These are phyloP conservation scores for Calyptommatus sinebrachiatus DNA, from an alignment of 2,113 vertebrate genomes.

Conservation along the genomic window DNA sequence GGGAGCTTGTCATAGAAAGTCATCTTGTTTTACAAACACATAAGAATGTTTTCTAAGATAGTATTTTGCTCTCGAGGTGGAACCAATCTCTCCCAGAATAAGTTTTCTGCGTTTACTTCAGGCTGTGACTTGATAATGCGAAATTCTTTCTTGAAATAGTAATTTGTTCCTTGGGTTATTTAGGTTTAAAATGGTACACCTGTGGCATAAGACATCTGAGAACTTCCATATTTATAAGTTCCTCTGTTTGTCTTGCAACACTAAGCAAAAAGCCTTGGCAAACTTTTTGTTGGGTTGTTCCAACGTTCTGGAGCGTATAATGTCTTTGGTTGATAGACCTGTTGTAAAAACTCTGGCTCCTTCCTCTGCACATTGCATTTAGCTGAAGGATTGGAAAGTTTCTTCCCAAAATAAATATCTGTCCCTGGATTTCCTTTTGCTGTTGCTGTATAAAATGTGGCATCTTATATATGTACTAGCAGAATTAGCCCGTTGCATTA, in stretches of 20 bases:
- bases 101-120: not conserved
- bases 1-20: not conserved
- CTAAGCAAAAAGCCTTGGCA: not conserved
- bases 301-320: conserved; percentile 2
- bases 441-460: not conserved
- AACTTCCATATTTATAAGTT: conserved; percentile 25
- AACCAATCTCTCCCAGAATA: conserved; percentile 9
- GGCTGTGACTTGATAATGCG: not conserved
- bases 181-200: conserved; percentile 38
- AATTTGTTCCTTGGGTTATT: conserved; percentile 14
- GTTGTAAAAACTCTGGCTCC: not conserved
- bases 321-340: conserved; percentile 23
- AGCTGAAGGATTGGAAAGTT: not conserved
- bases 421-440: not conserved
- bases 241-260: not conserved
- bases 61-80: not conserved
- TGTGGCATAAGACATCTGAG: conserved; percentile 24
- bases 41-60: conserved; percentile 16
- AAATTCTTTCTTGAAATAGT: not conserved
- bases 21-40: not conserved
- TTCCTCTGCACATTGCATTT: conserved; percentile 22
- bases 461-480: too few relatives aligned
- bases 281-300: not conserved
- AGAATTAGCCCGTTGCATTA: too few relatives aligned
- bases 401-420: not conserved